Base-by-base conservation (phyloP, 1,140 invertebrate genomes). In the Cotesia typhae region DNA sequence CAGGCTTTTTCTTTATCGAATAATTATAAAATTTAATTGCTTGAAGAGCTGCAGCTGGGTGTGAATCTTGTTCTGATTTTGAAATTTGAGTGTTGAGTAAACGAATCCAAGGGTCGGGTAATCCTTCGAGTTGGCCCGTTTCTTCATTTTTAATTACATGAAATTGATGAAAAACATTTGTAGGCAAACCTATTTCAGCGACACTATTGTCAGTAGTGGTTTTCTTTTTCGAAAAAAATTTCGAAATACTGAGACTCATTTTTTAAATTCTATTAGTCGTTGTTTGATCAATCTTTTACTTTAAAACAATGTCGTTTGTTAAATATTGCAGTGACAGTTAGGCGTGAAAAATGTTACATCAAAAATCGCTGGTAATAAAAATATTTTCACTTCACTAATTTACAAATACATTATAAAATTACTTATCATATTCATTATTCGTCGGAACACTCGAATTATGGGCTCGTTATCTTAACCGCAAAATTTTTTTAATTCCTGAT, bases 11-110 rank as follows among this genome's bases (percentile, higher is more conserved):
- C 78, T 93, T 94, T 60, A 94, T 93, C 1, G 92, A 92, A 83
- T 94, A 94, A 81, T 95, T 95, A 81, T 96, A 97, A 82, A 94
- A 97, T 79, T 96, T 96, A 38, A 98, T 90, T 2, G 96, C 97
- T 83, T 97, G 94, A 28, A 94, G 80, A 1, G 94, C 92, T n/a
- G 96, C 96, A 77, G 94, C 92, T 1, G 96, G 96, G 88, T 98
- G 96, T 79, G 97, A 92, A 82, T 93, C 90, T 84, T 97, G 95
- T 83, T 98, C 97, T 59, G 91, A 92, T 75, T 92, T 90, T 47
- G 94, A 94, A 75, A 98, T 96, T 84, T 97, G 95, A 53, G 92
- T 90, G 79, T 95, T 92, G 69, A 99, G 88, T 57, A 97, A 87
- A 53, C 91, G 87, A 37, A 92, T 85, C 95, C 95, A 96, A 41